A percentile compares a stretch with the other conserved stretches of the same genome.
These are phyloP conservation scores for Agrochola lota DNA, from an alignment of 2,888 invertebrate species.

Conservation along the genomic window DNA sequence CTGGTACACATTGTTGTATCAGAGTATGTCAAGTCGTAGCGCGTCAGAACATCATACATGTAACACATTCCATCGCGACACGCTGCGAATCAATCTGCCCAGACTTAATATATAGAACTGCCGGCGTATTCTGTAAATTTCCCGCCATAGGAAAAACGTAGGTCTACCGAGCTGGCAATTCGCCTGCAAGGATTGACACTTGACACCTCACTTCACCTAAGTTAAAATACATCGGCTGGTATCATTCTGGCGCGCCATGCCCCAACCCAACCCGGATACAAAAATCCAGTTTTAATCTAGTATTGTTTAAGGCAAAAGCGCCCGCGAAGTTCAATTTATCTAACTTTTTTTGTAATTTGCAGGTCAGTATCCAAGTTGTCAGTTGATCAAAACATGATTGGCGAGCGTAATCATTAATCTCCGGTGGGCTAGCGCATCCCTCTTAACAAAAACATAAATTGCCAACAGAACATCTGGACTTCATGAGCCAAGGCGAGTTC, in stretches of 20 bases:
- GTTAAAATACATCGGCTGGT: too few relatives aligned
- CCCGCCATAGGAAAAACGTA: too few relatives aligned
- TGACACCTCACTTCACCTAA: too few relatives aligned
- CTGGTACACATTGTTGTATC: not conserved
- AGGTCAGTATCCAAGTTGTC: too few relatives aligned
- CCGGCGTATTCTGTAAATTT: too few relatives aligned
- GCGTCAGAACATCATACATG: too few relatives aligned
- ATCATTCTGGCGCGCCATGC: too few relatives aligned
- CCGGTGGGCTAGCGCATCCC: too few relatives aligned
- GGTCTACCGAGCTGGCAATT: too few relatives aligned
- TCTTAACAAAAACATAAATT: slow-evolving; percentile 1
- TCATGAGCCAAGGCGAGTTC: slow-evolving; percentile 96
- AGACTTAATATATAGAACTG: not conserved
- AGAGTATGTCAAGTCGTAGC: not conserved
- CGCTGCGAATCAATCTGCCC: not conserved
- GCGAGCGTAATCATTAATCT: not conserved
- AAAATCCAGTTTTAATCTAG: too few relatives aligned
- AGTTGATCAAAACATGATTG: not conserved
- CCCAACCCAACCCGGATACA: too few relatives aligned
- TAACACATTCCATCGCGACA: not conserved
- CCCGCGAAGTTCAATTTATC: not conserved
- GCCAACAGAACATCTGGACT: slow-evolving; percentile 97
- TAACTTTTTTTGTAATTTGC: not conserved
- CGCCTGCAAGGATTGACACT: too few relatives aligned
- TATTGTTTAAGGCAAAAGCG: not conserved